Evolutionary conservation across 2,797 vertebrate species (phyloP).

Genomic region (Phataginus tetradactyla): DNA sequence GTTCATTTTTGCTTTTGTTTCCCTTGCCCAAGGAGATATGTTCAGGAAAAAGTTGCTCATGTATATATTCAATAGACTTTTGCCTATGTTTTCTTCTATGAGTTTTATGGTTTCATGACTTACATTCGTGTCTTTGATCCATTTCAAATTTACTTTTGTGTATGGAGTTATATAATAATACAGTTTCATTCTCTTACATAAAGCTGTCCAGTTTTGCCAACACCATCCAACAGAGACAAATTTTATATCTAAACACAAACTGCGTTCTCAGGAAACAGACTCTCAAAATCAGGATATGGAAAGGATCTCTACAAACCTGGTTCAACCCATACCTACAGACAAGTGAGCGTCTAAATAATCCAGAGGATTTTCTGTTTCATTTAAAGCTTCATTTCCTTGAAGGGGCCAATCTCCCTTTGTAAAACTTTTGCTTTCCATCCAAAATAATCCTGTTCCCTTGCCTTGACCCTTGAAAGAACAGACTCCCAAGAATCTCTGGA

Average conservation of each 20-base stretch:
- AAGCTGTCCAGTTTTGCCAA: no score
- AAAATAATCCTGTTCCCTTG: not conserved
- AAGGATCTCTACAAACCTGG: constrained; percentile 5
- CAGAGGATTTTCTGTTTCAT: constrained; percentile 30
- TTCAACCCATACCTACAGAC: not conserved
- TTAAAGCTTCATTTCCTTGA: not conserved
- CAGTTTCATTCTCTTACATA: no score
- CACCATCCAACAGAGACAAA: not conserved
- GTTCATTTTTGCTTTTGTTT: no score
- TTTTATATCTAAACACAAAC: constrained; percentile 56
- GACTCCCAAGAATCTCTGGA: not conserved
- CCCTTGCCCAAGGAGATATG: no score
- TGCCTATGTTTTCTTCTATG: no score
- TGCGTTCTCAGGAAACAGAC: constrained; percentile 36
- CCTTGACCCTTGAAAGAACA: not conserved
- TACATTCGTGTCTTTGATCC: no score
- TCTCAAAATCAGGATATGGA: constrained; percentile 23
- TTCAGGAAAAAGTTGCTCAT: no score
- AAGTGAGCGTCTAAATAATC: constrained; percentile 24
- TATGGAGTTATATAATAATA: no score
- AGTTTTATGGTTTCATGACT: no score
- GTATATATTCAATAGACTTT: no score
- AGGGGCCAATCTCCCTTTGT: not conserved
- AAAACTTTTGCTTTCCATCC: not conserved
- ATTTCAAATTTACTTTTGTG: no score